Percentiles rank a stretch among this genome's conserved stretches.
Conservation (phyloP, 2,888 invertebrate genomes). For the Tetragonisca angustula region DNA sequence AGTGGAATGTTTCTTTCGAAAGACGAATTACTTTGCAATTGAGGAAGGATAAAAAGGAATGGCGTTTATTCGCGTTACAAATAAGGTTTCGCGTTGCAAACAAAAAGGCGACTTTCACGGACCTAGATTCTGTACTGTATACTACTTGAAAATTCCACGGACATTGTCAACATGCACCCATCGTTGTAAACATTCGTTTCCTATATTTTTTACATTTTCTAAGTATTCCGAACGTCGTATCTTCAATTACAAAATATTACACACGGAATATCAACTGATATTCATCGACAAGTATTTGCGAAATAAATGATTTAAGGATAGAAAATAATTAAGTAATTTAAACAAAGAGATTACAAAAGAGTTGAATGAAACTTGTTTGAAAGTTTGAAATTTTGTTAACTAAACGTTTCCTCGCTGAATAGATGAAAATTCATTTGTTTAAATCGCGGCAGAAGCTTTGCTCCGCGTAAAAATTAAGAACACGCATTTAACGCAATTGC, state of each 20-base stretch:
- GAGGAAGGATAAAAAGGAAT: neutral
- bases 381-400: neutral
- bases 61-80: neutral
- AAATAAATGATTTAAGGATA: neutral
- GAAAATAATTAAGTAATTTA: neutral
- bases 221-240: no score
- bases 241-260: neutral
- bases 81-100: no score
- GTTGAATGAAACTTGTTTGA: neutral
- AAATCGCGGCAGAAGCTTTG: neutral
- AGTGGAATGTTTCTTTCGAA: no score
- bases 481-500: neutral
- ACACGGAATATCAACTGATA: neutral
- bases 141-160: slow-evolving; percentile 11
- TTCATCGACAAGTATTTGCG: neutral
- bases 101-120: neutral
- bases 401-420: neutral
- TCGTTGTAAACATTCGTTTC: neutral
- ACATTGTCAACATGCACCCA: slow-evolving; percentile 19
- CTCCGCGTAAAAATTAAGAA: no score
- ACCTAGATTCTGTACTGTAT: neutral
- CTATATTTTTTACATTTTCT: neutral
- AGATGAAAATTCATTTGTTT: neutral
- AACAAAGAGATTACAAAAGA: neutral
- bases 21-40: neutral